Percentiles rank a stretch among this genome's conserved stretches.
These are phyloP conservation scores for Copsychus sechellarum DNA, from an alignment of 2,113 vertebrate genomes.

Conservation along the genomic window DNA sequence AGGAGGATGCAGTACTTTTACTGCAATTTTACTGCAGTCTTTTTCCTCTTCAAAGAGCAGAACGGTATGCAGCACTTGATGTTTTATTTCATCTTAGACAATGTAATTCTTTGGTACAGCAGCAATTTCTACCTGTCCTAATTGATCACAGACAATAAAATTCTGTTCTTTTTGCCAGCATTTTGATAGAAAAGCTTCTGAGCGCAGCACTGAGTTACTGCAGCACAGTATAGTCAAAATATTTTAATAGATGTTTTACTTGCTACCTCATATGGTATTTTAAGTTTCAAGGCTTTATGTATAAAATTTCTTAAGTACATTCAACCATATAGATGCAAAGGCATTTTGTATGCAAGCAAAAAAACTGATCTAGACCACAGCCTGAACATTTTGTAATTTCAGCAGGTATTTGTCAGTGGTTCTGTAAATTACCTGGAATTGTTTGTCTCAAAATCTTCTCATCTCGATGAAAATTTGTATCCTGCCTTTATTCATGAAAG, in stretches of 20 bases:
- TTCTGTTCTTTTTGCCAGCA: neutral
- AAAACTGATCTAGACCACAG: neutral
- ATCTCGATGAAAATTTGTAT: neutral
- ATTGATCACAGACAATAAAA: neutral
- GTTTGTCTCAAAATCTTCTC: neutral
- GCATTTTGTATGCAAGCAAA: neutral
- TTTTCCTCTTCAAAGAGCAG: neutral
- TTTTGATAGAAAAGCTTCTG: neutral
- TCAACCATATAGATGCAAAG: neutral
- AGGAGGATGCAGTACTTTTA: neutral
- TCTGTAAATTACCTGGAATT: neutral
- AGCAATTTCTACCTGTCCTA: neutral
- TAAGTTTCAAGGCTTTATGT: neutral
- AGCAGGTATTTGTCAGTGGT: neutral
- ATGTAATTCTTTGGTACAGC: neutral
- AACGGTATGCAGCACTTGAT: neutral
- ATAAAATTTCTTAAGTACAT: neutral
- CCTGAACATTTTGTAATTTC: neutral
- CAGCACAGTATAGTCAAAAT: neutral
- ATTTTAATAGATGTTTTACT: neutral
- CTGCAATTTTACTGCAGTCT: neutral
- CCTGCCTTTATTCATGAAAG: neutral
- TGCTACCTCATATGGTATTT: neutral
- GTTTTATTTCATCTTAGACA: slow-evolving; percentile 7
- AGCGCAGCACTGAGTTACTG: neutral